Base-by-base conservation (phyloP, 2,888 invertebrate species). In the Calliscelio sp. region DNA sequence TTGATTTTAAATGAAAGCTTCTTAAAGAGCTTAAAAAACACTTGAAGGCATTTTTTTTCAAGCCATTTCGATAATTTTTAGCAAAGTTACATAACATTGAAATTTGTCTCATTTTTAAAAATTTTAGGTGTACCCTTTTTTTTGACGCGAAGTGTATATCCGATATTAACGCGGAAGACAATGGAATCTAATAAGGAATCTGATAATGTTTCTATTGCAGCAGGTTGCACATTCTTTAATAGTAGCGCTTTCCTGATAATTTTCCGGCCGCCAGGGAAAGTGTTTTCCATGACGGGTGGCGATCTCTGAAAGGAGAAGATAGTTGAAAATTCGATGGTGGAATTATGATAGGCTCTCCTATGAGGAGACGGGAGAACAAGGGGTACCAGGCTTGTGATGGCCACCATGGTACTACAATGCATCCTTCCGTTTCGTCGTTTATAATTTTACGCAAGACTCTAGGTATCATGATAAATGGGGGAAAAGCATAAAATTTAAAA, bases 301-400 rank as follows among this genome's bases (percentile, higher is more conserved):
- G 61, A 44, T 61, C 16, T 44, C 89, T 89, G 78, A 79, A 79
- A 88, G 87, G 81, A 73, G 87, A 89, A 22, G 81, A 78, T 18
- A 90, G 78, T 28, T 89, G 75, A 32, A 1, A 38, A 20, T 65
- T 41, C 7, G 59, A 65, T 28, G 74, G 59, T 11, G 41, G 18
- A 6, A 81, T 18, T 16, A 80, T 65, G 10, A 80, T 28, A 55
- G 83, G 79, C 35, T 77, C 51, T 63, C 46, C 0, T 0, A 28
- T 41, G 10, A 73, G 55, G 11, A 87, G 75, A 14, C 71, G 57
- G 11, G 22, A 35, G 61, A 89, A 90, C 5, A 90, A 7, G 0
- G 91, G 90, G 57, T 82, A 91, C 90, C 90, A 92, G 1, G 89
- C 84, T 66, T 90, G 90, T 2, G 87, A 78, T 22, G 87, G 88